Base-by-base conservation (phyloP, 1,140 invertebrate species). In the Drosophila malerkotliana region DNA sequence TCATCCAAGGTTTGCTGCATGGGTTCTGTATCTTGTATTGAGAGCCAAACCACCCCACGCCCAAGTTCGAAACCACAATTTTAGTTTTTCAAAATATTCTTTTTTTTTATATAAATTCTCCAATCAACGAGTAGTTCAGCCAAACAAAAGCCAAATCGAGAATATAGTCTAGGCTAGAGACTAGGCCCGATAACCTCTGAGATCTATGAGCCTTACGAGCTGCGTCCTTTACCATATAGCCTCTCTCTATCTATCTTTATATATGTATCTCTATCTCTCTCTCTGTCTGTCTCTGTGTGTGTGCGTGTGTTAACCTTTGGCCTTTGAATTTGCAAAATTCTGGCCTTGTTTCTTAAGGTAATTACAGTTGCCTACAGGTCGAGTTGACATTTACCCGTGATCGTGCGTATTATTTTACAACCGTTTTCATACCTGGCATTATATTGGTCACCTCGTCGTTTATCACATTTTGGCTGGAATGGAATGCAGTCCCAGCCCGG, bases 321-420 rank as follows among this genome's bases (percentile, higher is more conserved):
- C 62, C 64, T 28, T 28, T 28, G 51, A 68, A 66, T 71, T 57
- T 61, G 30, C 59, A 81, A 53, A 62, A 67, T 71, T 78, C 69
- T 72, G 68, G 79, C 73, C 63, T 74, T 85, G 78, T 83, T 84
- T 83, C 93, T 93, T 94, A 66, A 98, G 97, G 97, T 92, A 97
- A 98, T 94, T 98, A 98, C 94, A 98, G 97, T 94, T 98, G 97
- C 93, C 94, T 98, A 72, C 95, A 95, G 93, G 97, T 98, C 92
- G 95, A 98, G 92, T 93, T 98, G 85, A 97, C 96, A 92, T 98
- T 98, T 93, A 98, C 96, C 64, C 94, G 97, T 92, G 97, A 98
- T 94, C 95, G 97, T 94, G 97, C 97, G 88, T 98, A 98, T 94
- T 98, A 98, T 94, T 98, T 98, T 93, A 98, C 97, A 77, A 98